Evolutionary conservation across 2,113 vertebrate genomes (phyloP).

Genomic region (rat (Rattus norvegicus)): GRCr8 NC_086031.1:24075501-24076000

Average conservation of each 20-base stretch:
- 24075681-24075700: background rate
- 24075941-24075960: too few species aligned
- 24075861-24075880: constrained; percentile 85
- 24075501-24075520: background rate
- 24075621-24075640: background rate
- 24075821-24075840: constrained; percentile 79
- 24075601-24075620: background rate
- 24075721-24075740: background rate
- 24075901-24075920: fast-evolving
- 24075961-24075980: background rate
- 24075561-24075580: background rate
- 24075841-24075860: constrained; percentile 80
- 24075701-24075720: background rate
- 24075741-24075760: background rate
- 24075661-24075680: background rate
- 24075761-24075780: constrained; percentile 83
- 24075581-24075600: background rate
- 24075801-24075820: constrained; percentile 79
- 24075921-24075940: background rate
- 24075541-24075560: fast-evolving
- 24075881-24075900: constrained; percentile 83
- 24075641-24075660: background rate
- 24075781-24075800: constrained; percentile 83
- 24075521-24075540: background rate
- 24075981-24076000: background rate